These are phyloP conservation scores for Mya arenaria DNA, from an alignment of 1,140 invertebrate species.

Conservation along the genomic window DNA sequence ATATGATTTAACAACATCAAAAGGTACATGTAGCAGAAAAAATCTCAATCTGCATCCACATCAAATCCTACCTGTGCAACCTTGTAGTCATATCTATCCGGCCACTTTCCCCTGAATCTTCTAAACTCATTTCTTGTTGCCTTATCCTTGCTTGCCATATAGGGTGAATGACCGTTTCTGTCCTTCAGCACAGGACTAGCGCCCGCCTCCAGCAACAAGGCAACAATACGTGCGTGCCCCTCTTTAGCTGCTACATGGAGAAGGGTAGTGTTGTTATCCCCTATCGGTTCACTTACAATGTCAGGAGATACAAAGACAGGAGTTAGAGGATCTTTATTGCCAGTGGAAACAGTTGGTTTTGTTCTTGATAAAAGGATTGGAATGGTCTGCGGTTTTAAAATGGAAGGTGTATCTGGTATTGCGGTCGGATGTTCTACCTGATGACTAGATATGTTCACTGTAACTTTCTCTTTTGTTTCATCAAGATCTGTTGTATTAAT, in stretches of 20 bases:
- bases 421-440: too few species aligned
- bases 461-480: too few species aligned
- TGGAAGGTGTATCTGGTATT: not conserved
- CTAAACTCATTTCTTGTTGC: conserved; percentile 87
- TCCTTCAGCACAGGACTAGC: conserved; percentile 85
- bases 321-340: too few species aligned
- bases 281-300: conserved; percentile 83
- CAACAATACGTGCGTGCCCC: conserved; percentile 83
- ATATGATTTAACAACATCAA: too few species aligned
- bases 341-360: too few species aligned
- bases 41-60: too few species aligned
- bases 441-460: too few species aligned
- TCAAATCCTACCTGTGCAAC: conserved; percentile 85
- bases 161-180: conserved; percentile 87
- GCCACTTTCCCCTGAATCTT: conserved; percentile 87
- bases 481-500: too few species aligned
- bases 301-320: conserved; percentile 51
- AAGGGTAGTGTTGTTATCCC: conserved; percentile 83
- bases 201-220: conserved; percentile 83
- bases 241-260: conserved; percentile 88
- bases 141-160: conserved; percentile 86
- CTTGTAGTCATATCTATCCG: conserved; percentile 89
- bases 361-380: conserved; percentile 11
- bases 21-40: too few species aligned
- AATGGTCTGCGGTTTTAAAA: not conserved